Evolutionary conservation across 2,888 invertebrate species (phyloP).

Genomic region (Rhamnusium bicolor): DNA sequence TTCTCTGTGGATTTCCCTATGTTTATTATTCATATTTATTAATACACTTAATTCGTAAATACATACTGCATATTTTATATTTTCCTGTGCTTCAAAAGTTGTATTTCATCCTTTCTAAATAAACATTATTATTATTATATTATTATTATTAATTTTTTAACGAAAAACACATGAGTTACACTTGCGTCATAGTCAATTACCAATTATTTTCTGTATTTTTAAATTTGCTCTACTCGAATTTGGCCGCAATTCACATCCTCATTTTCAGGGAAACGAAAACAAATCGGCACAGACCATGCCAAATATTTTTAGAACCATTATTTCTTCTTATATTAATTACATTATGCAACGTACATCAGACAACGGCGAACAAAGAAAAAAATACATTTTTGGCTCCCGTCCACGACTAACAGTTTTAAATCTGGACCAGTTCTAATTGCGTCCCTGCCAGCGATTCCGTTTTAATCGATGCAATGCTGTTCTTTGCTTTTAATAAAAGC

Average conservation of each 20-base stretch:
- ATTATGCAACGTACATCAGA: slow-evolving; percentile 33
- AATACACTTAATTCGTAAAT: too few relatives aligned
- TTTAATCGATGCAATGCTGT: slow-evolving; percentile 5
- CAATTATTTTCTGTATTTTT: too few relatives aligned
- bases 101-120: too few relatives aligned
- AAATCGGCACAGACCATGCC: background rate
- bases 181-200: too few relatives aligned
- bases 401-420: slow-evolving; percentile 43
- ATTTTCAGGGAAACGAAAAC: background rate
- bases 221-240: background rate
- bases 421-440: slow-evolving; percentile 40
- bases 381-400: slow-evolving; percentile 34
- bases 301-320: background rate
- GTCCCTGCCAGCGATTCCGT: slow-evolving; percentile 19
- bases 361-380: slow-evolving; percentile 29
- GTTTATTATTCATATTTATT: too few relatives aligned
- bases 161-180: too few relatives aligned
- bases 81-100: too few relatives aligned
- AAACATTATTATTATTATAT: too few relatives aligned
- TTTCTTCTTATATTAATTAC: background rate
- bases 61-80: too few relatives aligned
- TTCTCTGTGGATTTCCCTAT: too few relatives aligned
- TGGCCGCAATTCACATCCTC: background rate
- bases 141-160: too few relatives aligned
- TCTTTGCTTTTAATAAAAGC: background rate